Conservation (phyloP, 2,888 invertebrate genomes). For the Morpho achilles region DNA sequence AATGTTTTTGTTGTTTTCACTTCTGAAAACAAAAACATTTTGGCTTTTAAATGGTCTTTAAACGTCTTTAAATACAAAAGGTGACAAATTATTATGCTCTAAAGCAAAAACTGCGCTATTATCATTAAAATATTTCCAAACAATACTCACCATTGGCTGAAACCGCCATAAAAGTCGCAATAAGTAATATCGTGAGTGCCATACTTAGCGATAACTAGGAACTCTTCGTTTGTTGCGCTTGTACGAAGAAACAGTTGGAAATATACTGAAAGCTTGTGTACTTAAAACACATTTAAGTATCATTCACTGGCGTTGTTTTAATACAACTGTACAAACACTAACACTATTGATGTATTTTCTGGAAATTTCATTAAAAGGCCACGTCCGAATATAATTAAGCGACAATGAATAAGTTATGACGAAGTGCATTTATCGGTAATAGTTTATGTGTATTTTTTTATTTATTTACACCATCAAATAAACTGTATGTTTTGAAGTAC, state of each 20-base stretch:
- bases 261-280: conserved; percentile 43
- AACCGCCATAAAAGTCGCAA: conserved; percentile 35
- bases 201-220: conserved; percentile 32
- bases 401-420: conserved; percentile 17
- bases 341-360: conserved; percentile 45
- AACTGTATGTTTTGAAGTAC: too few relatives aligned
- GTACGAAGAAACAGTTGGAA: conserved; percentile 32
- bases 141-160: conserved; percentile 43
- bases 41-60: too few relatives aligned
- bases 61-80: too few relatives aligned
- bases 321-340: conserved; percentile 53
- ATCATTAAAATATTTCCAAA: not conserved
- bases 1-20: too few relatives aligned
- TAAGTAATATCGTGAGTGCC: conserved; percentile 40
- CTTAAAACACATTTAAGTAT: conserved; percentile 52
- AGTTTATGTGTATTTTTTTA: too few relatives aligned
- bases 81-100: too few relatives aligned
- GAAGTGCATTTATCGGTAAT: not conserved
- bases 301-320: conserved; percentile 42
- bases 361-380: conserved; percentile 28
- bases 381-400: conserved; percentile 25
- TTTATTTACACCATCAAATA: too few relatives aligned
- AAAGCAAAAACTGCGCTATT: not conserved
- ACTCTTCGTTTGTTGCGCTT: conserved; percentile 10
- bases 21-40: too few relatives aligned